Evolutionary conservation across 2,797 vertebrate species (phyloP).

Genomic region (Ispidina lecontei): DNA sequence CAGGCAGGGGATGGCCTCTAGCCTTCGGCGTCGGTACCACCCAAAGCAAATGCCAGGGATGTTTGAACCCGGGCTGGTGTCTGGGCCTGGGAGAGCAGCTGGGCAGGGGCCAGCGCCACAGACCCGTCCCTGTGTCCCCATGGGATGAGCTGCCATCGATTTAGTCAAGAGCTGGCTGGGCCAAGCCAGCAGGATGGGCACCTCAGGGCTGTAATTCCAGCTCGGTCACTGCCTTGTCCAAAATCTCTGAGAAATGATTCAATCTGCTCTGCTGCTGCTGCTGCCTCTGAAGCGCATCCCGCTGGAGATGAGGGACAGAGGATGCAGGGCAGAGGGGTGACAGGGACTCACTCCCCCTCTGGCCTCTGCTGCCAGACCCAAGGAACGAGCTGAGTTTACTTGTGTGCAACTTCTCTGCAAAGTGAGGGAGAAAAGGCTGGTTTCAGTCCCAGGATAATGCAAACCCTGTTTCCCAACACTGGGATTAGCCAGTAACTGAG

Average conservation of each 20-base stretch:
- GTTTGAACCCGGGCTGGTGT: neutral
- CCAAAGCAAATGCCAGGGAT: neutral
- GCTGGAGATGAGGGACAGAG: neutral
- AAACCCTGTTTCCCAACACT: neutral
- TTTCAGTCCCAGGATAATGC: neutral
- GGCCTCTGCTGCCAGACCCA: neutral
- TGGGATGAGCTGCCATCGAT: rapidly evolving
- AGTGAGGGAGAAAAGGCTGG: neutral
- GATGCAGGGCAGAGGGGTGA: rapidly evolving
- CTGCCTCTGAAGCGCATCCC: rapidly evolving
- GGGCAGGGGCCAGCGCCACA: rapidly evolving
- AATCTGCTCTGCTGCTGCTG: neutral
- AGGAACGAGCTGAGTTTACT: rapidly evolving
- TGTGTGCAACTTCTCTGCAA: neutral
- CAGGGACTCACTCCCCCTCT: rapidly evolving
- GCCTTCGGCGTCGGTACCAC: rapidly evolving
- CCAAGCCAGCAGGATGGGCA: neutral
- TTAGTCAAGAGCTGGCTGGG: neutral
- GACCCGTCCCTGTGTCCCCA: rapidly evolving
- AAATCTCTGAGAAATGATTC: neutral
- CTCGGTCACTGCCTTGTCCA: rapidly evolving
- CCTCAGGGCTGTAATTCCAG: neutral
- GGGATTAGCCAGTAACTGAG: neutral
- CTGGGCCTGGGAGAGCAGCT: neutral
- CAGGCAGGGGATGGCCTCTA: neutral